Evolutionary conservation across 2,888 invertebrate species (phyloP).

Genomic region (Pseudoips prasinana): DNA sequence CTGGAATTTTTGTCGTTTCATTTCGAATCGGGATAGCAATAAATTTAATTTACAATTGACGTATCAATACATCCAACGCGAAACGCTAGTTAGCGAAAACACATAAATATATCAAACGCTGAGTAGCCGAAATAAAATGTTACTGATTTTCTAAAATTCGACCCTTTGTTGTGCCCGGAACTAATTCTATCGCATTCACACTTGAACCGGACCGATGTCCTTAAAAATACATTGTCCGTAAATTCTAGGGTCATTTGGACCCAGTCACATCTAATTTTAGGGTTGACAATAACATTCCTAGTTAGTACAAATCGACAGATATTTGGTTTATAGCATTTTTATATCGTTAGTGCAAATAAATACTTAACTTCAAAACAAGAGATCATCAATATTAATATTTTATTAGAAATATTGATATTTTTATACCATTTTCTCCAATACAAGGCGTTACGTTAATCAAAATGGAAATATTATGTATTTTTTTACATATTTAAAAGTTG

Average conservation of each 20-base stretch:
- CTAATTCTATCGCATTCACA: conserved; percentile 72
- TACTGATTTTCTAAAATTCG: conserved; percentile 57
- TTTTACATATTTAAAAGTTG: too few relatives aligned
- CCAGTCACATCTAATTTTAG: conserved; percentile 66
- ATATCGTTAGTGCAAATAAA: too few relatives aligned
- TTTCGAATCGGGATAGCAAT: conserved; percentile 10
- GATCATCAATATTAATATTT: too few relatives aligned
- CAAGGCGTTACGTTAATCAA: too few relatives aligned
- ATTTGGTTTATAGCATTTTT: too few relatives aligned
- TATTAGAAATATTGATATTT: too few relatives aligned
- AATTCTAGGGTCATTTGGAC: conserved; percentile 66
- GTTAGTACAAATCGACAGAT: conserved; percentile 8
- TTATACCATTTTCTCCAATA: too few relatives aligned
- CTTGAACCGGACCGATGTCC: conserved; percentile 65
- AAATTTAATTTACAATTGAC: conserved; percentile 25
- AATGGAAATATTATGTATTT: too few relatives aligned
- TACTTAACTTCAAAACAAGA: too few relatives aligned
- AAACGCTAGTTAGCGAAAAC: conserved; percentile 50
- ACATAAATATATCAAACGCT: conserved; percentile 62
- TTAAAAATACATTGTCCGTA: conserved; percentile 77
- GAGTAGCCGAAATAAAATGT: conserved; percentile 55
- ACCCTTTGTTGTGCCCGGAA: conserved; percentile 67
- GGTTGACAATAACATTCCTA: conserved; percentile 41
- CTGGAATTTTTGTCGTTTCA: neutral
- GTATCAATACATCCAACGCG: conserved; percentile 50